phyloP scores from a whole-genome alignment of 2,888 invertebrate genomes.

The Tipula unca region DNA sequence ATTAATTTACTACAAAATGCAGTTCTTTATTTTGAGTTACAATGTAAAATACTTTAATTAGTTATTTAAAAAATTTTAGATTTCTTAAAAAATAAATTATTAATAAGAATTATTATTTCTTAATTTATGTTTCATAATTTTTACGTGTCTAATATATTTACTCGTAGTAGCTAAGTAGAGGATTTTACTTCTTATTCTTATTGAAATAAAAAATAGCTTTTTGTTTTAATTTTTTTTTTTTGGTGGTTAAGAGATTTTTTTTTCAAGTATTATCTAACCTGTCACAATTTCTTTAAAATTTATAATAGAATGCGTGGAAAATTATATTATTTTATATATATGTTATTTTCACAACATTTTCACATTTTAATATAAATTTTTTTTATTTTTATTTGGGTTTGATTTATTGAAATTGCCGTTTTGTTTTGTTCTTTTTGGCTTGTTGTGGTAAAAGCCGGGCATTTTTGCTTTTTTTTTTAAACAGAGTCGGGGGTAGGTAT shows the following conservation, averaged over 20 bases:
- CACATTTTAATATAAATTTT: background rate
- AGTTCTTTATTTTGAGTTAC: background rate
- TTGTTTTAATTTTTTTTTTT: background rate
- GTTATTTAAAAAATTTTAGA: background rate
- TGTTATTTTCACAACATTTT: slow-evolving; percentile 1
- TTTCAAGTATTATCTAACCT: background rate
- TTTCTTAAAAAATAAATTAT: background rate
- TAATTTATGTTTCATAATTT: background rate
- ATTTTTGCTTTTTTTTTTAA: background rate
- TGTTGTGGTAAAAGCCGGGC: background rate
- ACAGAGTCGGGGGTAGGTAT: background rate
- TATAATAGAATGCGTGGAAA: slow-evolving; percentile 14
- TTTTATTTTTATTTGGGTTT: background rate
- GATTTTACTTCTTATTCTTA: background rate
- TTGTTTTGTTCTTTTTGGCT: slow-evolving; percentile 3
- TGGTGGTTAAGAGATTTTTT: background rate
- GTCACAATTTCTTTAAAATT: background rate
- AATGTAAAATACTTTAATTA: background rate
- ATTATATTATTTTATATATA: background rate
- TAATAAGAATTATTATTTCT: background rate
- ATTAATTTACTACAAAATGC: background rate
- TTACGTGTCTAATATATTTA: background rate
- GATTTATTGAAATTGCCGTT: slow-evolving; percentile 1
- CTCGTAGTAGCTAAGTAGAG: background rate
- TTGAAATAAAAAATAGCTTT: background rate